phyloP scores from a whole-genome alignment of 1,140 invertebrate genomes.

The Metopolophium dirhodum region DNA sequence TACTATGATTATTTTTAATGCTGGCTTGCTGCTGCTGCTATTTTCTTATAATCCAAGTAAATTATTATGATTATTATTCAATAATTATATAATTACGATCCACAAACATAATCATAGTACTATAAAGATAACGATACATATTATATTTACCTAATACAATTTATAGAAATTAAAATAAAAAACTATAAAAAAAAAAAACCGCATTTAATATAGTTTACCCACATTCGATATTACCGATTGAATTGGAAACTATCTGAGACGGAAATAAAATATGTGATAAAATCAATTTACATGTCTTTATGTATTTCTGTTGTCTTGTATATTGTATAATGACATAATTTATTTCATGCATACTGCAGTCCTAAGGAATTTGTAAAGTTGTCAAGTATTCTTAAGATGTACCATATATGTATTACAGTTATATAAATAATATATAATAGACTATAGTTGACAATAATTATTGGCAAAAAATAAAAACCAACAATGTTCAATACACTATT shows the following conservation, averaged over 20 bases:
- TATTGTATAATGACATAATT: not conserved
- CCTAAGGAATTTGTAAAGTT: not conserved
- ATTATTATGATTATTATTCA: not conserved
- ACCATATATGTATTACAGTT: not conserved
- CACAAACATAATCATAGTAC: not conserved
- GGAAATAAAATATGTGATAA: not conserved
- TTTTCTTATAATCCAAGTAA: not conserved
- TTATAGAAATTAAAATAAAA: not conserved
- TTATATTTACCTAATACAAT: not conserved
- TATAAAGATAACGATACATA: not conserved
- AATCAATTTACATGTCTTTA: not conserved
- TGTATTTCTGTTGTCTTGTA: not conserved
- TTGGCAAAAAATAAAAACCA: not conserved
- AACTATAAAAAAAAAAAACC: not conserved
- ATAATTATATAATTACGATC: not conserved
- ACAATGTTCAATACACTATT: not conserved
- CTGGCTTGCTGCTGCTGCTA: slow-evolving; percentile 2
- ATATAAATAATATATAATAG: not conserved
- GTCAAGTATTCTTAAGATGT: not conserved
- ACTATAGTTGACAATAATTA: not conserved
- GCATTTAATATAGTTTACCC: not conserved
- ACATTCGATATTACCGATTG: not conserved
- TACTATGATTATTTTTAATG: slow-evolving; percentile 17
- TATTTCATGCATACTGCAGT: not conserved
- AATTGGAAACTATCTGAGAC: not conserved